phyloP scores from a whole-genome alignment of 2,797 vertebrate genomes.

The Hypotaenidia okinawae region DNA sequence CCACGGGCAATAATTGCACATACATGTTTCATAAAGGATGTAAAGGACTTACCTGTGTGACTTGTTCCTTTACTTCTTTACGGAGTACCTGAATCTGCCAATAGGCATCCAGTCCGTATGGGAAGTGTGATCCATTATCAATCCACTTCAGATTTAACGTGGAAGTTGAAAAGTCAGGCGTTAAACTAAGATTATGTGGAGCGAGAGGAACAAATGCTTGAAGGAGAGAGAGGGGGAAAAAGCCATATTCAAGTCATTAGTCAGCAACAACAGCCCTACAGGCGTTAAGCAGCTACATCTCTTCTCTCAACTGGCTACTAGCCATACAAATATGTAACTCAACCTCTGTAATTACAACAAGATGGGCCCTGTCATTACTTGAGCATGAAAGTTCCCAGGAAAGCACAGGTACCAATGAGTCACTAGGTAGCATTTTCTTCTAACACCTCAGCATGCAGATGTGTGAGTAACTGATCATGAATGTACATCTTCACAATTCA shows the following conservation, averaged over 20 bases:
- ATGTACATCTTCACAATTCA: neutral
- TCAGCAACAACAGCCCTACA: neutral
- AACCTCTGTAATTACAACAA: slow-evolving; percentile 6
- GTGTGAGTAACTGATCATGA: neutral
- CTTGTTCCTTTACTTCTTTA: slow-evolving; percentile 63
- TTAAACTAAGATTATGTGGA: slow-evolving; percentile 71
- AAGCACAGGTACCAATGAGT: slow-evolving; percentile 33
- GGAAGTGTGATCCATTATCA: slow-evolving; percentile 63
- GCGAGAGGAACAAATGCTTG: slow-evolving; percentile 74
- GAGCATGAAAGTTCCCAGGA: slow-evolving; percentile 26
- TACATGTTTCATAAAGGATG: neutral
- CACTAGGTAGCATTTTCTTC: slow-evolving; percentile 22
- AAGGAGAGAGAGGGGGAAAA: neutral
- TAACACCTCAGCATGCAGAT: neutral
- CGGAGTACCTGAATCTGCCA: slow-evolving; percentile 78
- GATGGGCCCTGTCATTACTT: slow-evolving; percentile 13
- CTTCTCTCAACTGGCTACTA: neutral
- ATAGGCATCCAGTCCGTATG: slow-evolving; percentile 24
- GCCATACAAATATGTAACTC: neutral
- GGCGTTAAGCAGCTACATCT: neutral
- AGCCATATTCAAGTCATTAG: neutral
- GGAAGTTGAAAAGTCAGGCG: slow-evolving; percentile 69
- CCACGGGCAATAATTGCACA: neutral
- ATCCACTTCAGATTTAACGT: slow-evolving; percentile 71
- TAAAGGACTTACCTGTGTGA: slow-evolving; percentile 70